Percentiles rank a stretch among this genome's conserved stretches.
Conservation (phyloP, 2,113 vertebrate genomes). For the Emydocephalus ijimae region DNA sequence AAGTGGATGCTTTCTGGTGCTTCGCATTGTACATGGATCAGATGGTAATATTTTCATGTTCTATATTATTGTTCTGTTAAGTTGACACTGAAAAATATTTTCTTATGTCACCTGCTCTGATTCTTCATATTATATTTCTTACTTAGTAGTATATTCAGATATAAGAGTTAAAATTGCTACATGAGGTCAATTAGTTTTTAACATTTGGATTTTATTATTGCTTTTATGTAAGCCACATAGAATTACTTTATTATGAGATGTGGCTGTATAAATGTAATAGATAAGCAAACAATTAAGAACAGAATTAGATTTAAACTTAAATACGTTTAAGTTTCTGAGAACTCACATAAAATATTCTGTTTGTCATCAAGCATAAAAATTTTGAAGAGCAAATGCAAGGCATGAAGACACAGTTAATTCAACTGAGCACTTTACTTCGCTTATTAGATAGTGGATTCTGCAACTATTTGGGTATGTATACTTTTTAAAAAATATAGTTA, state of each 20-base stretch:
- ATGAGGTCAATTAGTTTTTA: constrained; percentile 3
- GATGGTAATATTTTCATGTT: constrained; percentile 75
- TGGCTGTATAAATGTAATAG: background rate
- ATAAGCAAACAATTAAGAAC: background rate
- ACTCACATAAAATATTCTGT: constrained; percentile 23
- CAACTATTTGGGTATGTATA: constrained; percentile 89
- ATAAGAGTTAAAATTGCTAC: constrained; percentile 7
- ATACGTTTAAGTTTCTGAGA: constrained; percentile 23
- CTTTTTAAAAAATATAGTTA: background rate
- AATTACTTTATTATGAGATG: background rate
- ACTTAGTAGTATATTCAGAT: background rate
- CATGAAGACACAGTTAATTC: constrained; percentile 96
- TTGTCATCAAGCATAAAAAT: constrained; percentile 86
- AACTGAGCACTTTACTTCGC: constrained; percentile 89
- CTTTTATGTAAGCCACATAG: background rate
- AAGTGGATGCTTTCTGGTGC: constrained; percentile 98
- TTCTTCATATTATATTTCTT: constrained; percentile 1
- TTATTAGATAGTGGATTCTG: constrained; percentile 92
- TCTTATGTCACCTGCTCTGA: background rate
- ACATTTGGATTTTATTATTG: background rate
- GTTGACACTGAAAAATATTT: background rate
- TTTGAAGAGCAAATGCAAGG: constrained; percentile 99
- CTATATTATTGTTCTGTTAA: background rate
- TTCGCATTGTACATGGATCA: constrained; percentile 95
- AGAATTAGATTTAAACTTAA: background rate